Percentiles rank a stretch among this genome's conserved stretches.
Conservation (phyloP, 2,113 vertebrate species). For the Mesocricetus auratus region DNA sequence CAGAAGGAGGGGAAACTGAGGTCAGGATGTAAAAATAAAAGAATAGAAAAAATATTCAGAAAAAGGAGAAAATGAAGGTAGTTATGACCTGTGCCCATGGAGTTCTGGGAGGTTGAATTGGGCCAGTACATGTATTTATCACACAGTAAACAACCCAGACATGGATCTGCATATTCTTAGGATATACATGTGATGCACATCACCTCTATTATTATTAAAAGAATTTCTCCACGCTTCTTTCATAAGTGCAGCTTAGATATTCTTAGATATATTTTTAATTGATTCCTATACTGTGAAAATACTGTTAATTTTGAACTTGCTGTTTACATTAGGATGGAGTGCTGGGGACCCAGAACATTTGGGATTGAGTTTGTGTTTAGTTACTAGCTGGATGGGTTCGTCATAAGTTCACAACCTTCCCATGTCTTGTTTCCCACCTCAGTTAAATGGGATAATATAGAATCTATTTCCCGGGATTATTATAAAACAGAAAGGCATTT, state of each 20-base stretch:
- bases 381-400: background rate
- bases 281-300: background rate
- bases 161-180: background rate
- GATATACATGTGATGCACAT: background rate
- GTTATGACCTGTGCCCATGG: background rate
- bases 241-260: background rate
- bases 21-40: background rate
- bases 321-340: background rate
- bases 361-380: background rate
- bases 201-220: background rate
- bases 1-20: background rate
- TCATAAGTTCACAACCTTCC: background rate
- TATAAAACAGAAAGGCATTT: constrained; percentile 4
- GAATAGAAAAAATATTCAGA: background rate
- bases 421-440: background rate
- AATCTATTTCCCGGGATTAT: background rate
- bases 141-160: background rate
- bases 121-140: background rate
- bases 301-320: background rate
- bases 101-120: background rate
- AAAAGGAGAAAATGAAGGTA: background rate
- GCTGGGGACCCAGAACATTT: background rate
- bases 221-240: background rate
- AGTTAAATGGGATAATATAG: background rate
- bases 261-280: background rate